phyloP scores from a whole-genome alignment of 2,113 vertebrate genomes.

The Xenopus laevis region DNA sequence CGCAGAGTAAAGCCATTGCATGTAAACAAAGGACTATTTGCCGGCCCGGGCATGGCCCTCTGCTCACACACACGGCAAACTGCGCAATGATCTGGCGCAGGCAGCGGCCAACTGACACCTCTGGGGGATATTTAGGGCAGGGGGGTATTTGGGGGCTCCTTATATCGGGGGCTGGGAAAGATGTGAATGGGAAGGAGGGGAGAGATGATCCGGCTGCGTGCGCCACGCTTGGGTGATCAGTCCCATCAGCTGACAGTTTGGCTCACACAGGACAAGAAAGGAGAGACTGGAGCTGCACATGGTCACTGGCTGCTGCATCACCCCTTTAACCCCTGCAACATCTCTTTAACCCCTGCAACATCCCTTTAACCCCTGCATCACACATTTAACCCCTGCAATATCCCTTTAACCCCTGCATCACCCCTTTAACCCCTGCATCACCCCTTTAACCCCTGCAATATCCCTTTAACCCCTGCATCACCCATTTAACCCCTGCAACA shows the following conservation, averaged over 20 bases:
- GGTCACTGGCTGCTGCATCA: too few species aligned
- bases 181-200: constrained; percentile 52
- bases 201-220: constrained; percentile 50
- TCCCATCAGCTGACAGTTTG: constrained; percentile 81
- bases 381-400: too few species aligned
- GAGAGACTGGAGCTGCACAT: too few species aligned
- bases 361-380: too few species aligned
- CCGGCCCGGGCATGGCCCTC: constrained; percentile 35
- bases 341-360: too few species aligned
- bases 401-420: too few species aligned
- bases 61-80: neutral
- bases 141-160: neutral
- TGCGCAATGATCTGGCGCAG: neutral
- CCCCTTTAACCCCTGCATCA: too few species aligned
- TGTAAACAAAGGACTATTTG: constrained; percentile 90
- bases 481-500: too few species aligned
- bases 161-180: constrained; percentile 13
- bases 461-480: too few species aligned
- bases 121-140: neutral
- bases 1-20: constrained; percentile 76
- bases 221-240: constrained; percentile 71
- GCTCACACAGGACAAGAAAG: constrained; percentile 47
- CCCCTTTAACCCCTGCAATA: too few species aligned
- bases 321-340: too few species aligned
- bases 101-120: constrained; percentile 1